Evolutionary conservation across 2,797 vertebrate genomes (phyloP).

Genomic region (Prionace glauca): DNA sequence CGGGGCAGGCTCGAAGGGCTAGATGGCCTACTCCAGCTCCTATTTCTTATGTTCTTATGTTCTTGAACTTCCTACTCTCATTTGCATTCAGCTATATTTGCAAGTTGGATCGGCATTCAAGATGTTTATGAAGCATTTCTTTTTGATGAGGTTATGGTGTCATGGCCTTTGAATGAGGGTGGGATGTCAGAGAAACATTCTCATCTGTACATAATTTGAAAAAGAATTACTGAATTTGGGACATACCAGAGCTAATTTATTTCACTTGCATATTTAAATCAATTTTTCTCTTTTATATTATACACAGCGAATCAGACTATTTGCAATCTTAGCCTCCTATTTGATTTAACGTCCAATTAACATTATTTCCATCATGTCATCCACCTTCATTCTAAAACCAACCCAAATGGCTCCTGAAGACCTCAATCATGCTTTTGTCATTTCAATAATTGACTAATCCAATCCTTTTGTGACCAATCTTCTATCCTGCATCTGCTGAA

Average conservation of each 20-base stretch:
- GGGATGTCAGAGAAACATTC: not conserved
- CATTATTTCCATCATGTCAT: not conserved
- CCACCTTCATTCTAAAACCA: not conserved
- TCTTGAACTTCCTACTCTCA: not conserved
- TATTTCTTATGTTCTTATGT: too few species aligned
- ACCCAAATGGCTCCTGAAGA: not conserved
- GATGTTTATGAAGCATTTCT: not conserved
- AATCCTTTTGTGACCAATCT: not conserved
- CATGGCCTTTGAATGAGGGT: not conserved
- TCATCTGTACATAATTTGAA: not conserved
- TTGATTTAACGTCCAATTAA: not conserved
- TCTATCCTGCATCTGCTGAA: not conserved
- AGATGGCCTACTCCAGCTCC: too few species aligned
- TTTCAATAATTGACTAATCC: not conserved
- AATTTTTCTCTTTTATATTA: not conserved
- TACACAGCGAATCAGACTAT: not conserved
- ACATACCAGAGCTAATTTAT: not conserved
- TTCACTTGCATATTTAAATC: not conserved
- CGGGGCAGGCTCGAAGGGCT: too few species aligned
- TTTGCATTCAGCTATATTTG: not conserved
- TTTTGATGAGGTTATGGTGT: not conserved
- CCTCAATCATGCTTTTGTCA: not conserved
- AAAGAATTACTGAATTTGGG: too few species aligned
- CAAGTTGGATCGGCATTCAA: not conserved
- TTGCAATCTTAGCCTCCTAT: not conserved